Evolutionary conservation across 1,140 invertebrate genomes (phyloP), one percentile per base, ranked within the genome.

Genomic region (Eumaeus atala): DNA sequence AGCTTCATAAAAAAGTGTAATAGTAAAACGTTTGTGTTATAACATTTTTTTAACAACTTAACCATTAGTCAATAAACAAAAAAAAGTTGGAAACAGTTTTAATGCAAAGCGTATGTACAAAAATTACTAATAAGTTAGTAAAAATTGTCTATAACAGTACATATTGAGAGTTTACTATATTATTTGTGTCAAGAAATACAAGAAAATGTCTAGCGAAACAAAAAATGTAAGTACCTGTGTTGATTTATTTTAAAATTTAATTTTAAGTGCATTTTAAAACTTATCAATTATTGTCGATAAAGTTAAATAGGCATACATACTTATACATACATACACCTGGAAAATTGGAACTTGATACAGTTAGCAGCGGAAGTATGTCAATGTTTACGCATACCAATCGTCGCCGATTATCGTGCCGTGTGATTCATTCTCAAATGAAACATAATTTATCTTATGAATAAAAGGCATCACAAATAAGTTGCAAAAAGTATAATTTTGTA

Each of bases 291-390:
- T 40, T 6, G 6, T 40, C 12, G 38, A 7, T 7, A 40, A 28
- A 28, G 21, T 28, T 40, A 14, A 40, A n/a, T 40, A 12, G 14
- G 11, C n/a, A 40, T n/a, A 40, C 38, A 14, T 37, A 37, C 3
- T 6, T 28, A 28, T 28, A 6, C 21, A 28, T 6, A 28, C 6
- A 6, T 6, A 28, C 9, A 37, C 35, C 35, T 37, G 35, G 9
- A 5, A 37, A n/a, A 10, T 10, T 71, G 56, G 64, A 65, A 64
- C 64, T 67, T 64, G 64, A 62, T 72, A 77, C 74, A 74, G 74
- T 77, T 77, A 76, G 55, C 62, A 21, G 54, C 67, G 72, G 74
- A 77, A 70, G 70, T 72, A 62, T 77, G 72, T 73, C 70, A 77
- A 55, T 73, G 74, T 77, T 71, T 70, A 67, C 61, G 65, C 62